Evolutionary conservation across 1,140 invertebrate genomes (phyloP), one percentile per base, ranked within the genome.

Genomic region (Zaprionus gabonicus): DNA sequence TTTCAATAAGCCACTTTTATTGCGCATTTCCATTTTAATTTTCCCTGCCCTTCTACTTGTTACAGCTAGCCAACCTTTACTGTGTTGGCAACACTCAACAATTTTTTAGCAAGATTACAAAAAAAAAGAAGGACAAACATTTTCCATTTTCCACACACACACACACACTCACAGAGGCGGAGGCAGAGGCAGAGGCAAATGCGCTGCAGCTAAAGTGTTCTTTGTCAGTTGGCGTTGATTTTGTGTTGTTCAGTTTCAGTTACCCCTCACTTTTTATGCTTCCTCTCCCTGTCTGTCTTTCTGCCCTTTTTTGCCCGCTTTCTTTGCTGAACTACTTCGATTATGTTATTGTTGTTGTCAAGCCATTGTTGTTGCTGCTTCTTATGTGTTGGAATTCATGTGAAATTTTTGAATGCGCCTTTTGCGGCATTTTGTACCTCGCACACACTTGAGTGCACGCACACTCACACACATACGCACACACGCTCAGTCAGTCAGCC

Each of bases 61-160:
- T 41, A 6, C 38, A 41, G 20, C 12, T 20, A 15, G 44, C 1
- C 20, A 71, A 65, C 56, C 23, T 36, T 25, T 20, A 71, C 68
- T 76, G 73, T 71, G 25, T n/a, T 3, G 4, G 28, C 5, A n/a
- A 31, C 59, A 64, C 57, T 62, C 41, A 53, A 69, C 34, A 44
- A 53, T 58, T 70, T 46, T 46, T 51, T 3, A 67, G 63, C 23
- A 72, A 72, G 63, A 72, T 57, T 57, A 70, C 49, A 59, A 78
- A 71, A 82, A 58, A 67, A 23, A 23, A 78, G 70, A 82, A 53
- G 67, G 67, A 73, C 57, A 73, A 79, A 75, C 69, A 71, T 81
- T 81, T 81, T 78, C 51, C 74, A 72, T 66, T 59, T 58, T 36
- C 57, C 51, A 57, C n/a, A 57, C 63, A 51, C 34, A 64, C 27